phyloP scores from a whole-genome alignment of 1,140 invertebrate species.

The Brachionus sp. region DNA sequence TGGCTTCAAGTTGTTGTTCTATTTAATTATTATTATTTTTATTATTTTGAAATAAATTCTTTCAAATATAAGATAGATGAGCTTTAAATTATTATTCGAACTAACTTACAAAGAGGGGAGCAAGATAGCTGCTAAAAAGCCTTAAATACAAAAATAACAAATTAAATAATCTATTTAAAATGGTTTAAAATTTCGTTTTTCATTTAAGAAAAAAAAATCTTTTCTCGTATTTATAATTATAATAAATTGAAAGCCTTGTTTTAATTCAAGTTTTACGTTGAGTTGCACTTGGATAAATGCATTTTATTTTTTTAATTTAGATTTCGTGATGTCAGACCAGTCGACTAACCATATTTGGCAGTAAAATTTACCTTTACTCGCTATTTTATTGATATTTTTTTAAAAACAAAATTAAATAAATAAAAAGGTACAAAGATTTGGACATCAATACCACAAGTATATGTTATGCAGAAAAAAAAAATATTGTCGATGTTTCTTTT shows the following conservation, averaged over 20 bases:
- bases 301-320: not conserved
- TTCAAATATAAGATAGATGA: not conserved
- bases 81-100: not conserved
- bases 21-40: not conserved
- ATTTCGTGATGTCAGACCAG: not conserved
- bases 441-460: not conserved
- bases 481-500: not conserved
- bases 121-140: not conserved
- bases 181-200: not conserved
- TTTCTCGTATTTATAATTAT: not conserved
- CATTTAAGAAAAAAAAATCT: not conserved
- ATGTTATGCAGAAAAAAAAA: not conserved
- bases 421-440: not conserved
- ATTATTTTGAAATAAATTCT: conserved; percentile 1
- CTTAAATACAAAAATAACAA: not conserved
- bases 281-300: not conserved
- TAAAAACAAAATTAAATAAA: not conserved
- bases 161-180: conserved; percentile 27
- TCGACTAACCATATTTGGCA: conserved; percentile 3
- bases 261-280: not conserved
- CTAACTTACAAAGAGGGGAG: not conserved
- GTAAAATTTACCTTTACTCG: not conserved
- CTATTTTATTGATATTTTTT: not conserved
- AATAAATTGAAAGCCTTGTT: not conserved
- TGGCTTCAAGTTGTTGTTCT: not conserved